These are phyloP conservation scores for Neuroterus valhalla DNA, from an alignment of 1,140 invertebrate genomes.

Conservation along the genomic window DNA sequence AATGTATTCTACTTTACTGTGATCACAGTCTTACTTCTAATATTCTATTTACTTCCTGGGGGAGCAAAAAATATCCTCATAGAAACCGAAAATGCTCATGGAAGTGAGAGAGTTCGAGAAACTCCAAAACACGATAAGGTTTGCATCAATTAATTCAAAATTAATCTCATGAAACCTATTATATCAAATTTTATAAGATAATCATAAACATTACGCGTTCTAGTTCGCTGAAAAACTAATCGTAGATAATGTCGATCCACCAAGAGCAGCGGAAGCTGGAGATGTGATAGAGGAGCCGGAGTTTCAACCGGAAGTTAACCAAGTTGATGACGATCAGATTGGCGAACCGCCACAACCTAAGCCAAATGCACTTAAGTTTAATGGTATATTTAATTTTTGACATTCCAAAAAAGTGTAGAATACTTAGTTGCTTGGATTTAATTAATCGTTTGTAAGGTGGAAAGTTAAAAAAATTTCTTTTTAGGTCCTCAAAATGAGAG, in stretches of 20 bases:
- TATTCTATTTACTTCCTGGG: slow-evolving; percentile 77
- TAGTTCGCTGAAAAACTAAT: slow-evolving; percentile 59
- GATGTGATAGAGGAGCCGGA: slow-evolving; percentile 71
- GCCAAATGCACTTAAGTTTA: slow-evolving; percentile 66
- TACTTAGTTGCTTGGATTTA: too few species aligned
- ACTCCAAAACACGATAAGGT: slow-evolving; percentile 63
- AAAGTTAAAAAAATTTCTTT: slow-evolving; percentile 60
- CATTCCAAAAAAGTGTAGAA: too few species aligned
- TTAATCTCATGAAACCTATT: too few species aligned
- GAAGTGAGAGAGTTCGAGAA: slow-evolving; percentile 60
- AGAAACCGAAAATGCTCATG: slow-evolving; percentile 61
- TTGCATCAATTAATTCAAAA: too few species aligned
- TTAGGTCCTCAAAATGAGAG: slow-evolving; percentile 84
- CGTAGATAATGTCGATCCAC: slow-evolving; percentile 63
- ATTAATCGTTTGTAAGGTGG: slow-evolving; percentile 36
- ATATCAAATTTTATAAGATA: too few species aligned
- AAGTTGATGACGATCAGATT: slow-evolving; percentile 71
- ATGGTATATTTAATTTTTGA: slow-evolving; percentile 51
- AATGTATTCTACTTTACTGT: slow-evolving; percentile 81
- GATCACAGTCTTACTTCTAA: slow-evolving; percentile 74
- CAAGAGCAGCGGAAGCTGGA: slow-evolving; percentile 43
- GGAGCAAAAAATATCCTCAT: slow-evolving; percentile 54
- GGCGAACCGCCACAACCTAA: slow-evolving; percentile 70
- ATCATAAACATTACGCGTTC: slow-evolving; percentile 33
- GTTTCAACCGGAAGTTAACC: slow-evolving; percentile 71